These are phyloP conservation scores for Copidosoma aretas DNA, from an alignment of 2,888 invertebrate species.

Conservation along the genomic window DNA sequence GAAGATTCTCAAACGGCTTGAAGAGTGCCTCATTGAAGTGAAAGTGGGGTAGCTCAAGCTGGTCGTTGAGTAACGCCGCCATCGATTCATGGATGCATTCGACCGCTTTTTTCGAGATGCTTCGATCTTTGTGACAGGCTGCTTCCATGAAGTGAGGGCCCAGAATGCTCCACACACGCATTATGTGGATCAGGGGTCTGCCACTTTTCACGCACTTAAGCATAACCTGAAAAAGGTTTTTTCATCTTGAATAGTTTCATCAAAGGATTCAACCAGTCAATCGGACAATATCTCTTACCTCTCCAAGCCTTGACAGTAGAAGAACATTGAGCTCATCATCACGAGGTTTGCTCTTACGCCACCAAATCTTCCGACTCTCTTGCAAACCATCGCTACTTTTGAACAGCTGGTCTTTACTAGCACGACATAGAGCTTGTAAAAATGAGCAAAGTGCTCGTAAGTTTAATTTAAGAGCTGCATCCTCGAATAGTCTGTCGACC, in stretches of 20 bases:
- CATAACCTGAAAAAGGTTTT: conserved; percentile 65
- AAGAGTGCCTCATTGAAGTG: conserved; percentile 94
- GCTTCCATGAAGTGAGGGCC: conserved; percentile 96
- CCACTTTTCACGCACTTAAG: conserved; percentile 86
- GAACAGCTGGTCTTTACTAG: conserved; percentile 78
- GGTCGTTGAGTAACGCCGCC: conserved; percentile 84
- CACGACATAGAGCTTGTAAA: conserved; percentile 79
- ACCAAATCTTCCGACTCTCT: conserved; percentile 57
- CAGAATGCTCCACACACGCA: conserved; percentile 90
- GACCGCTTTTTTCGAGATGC: conserved; percentile 89
- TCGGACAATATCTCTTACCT: conserved; percentile 61
- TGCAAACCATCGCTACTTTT: conserved; percentile 53
- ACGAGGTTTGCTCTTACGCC: conserved; percentile 58
- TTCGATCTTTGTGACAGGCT: conserved; percentile 87
- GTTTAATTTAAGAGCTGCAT: conserved; percentile 86
- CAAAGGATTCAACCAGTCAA: too few species aligned
- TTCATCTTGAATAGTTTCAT: neutral
- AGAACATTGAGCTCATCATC: conserved; percentile 62
- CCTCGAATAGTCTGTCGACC: conserved; percentile 89
- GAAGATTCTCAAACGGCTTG: conserved; percentile 92
- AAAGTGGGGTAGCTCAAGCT: conserved; percentile 88
- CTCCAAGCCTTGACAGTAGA: conserved; percentile 83
- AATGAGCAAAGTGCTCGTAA: conserved; percentile 84
- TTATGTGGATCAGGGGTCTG: conserved; percentile 86
- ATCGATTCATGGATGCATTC: conserved; percentile 92